Conservation (phyloP, 2,113 vertebrate species). For the Dasyornis broadbenti region DNA sequence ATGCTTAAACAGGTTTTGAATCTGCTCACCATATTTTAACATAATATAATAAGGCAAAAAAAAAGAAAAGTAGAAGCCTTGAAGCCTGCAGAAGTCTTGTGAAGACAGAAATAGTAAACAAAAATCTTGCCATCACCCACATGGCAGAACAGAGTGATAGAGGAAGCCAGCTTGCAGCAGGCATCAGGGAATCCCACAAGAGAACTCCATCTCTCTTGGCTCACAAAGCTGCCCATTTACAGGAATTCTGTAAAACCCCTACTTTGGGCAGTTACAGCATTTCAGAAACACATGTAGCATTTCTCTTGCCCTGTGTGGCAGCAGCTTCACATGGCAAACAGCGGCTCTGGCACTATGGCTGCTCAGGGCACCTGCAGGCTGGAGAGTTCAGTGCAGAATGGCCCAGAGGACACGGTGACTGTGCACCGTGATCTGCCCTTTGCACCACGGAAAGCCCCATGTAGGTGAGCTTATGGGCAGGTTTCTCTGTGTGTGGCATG, state of each 20-base stretch:
- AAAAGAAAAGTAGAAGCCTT: neutral
- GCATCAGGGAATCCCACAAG: neutral
- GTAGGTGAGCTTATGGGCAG: rapidly evolving
- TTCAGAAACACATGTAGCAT: neutral
- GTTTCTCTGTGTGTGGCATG: rapidly evolving
- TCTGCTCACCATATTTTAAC: neutral
- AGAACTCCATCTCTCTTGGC: neutral
- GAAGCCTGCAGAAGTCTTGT: neutral
- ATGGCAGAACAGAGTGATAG: neutral
- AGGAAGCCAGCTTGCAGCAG: neutral
- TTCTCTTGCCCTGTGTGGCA: neutral
- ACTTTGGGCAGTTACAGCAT: rapidly evolving
- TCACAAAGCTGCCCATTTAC: neutral
- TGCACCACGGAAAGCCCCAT: rapidly evolving
- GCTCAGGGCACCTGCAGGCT: rapidly evolving
- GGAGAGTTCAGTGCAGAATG: rapidly evolving
- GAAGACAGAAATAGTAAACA: neutral
- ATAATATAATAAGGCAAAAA: neutral
- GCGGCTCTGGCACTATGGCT: neutral
- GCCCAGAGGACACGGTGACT: rapidly evolving
- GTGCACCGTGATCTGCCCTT: neutral
- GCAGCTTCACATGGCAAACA: neutral
- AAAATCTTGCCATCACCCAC: neutral
- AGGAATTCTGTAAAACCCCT: neutral
- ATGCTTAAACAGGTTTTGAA: neutral